Conservation (phyloP, 2,113 vertebrate genomes). For the Ptilonorhynchus violaceus region DNA sequence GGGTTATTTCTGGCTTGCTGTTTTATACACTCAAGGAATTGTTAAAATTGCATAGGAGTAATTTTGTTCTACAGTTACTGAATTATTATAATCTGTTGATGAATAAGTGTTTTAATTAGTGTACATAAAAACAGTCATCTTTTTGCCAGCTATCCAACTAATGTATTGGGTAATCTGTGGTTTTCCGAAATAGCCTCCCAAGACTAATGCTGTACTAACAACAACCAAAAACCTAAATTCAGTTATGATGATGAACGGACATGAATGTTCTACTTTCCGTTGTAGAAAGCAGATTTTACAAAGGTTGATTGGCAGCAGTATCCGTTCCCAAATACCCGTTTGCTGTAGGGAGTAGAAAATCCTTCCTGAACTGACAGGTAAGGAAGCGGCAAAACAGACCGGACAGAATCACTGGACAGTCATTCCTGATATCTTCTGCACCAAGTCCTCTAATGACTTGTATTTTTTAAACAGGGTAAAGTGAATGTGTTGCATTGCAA, state of each 20-base stretch:
- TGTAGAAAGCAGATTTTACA: conserved; percentile 54
- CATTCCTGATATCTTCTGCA: conserved; percentile 77
- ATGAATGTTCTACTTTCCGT: conserved; percentile 41
- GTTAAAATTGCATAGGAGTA: conserved; percentile 27
- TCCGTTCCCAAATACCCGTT: conserved; percentile 56
- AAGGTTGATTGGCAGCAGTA: conserved; percentile 53
- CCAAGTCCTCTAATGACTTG: conserved; percentile 83
- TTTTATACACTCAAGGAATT: conserved; percentile 10
- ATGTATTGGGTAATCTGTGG: background rate
- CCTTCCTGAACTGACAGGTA: conserved; percentile 40
- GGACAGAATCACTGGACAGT: conserved; percentile 47
- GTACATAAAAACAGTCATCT: conserved; percentile 33
- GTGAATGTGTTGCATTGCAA: conserved; percentile 87
- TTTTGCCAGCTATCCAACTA: conserved; percentile 10
- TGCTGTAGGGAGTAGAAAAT: conserved; percentile 28
- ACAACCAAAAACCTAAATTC: background rate
- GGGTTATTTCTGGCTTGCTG: conserved; percentile 63
- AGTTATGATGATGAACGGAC: background rate
- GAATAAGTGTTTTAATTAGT: conserved; percentile 45
- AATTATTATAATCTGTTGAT: background rate
- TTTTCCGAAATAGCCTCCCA: background rate
- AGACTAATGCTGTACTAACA: background rate
- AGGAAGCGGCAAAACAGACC: conserved; percentile 49
- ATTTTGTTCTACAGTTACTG: conserved; percentile 16
- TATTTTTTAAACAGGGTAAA: conserved; percentile 95